Base-by-base conservation (phyloP, 2,888 invertebrate genomes). In the Nomada fucata region DNA sequence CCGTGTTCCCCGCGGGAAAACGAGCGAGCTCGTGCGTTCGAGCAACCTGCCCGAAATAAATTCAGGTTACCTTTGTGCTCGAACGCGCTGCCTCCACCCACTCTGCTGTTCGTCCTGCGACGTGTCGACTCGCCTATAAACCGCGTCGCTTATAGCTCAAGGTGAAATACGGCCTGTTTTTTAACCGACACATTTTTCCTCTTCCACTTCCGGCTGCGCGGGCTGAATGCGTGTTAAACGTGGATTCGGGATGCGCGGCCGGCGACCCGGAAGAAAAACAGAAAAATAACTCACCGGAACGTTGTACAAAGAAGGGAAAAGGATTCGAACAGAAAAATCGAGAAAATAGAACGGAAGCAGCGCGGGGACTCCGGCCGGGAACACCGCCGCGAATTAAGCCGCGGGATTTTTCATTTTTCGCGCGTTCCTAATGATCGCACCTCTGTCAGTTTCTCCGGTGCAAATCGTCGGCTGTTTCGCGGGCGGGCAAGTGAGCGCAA, bases 141-240 rank as follows among this genome's bases (percentile, higher is more conserved):
- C 57, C 23, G 44, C 63, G 29, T 42, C 53, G 59, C 42, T 52
- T 44, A 57, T n/a, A 23, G 57, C n/a, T 20, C 36, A 4, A 42
- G 59, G 15, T 65, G 64, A 81, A 69, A 53, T 79, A 65, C 65
- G 79, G 60, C 79, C 79, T 23, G 52, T 53, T 79, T 81, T 79
- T 73, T 55, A 18, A 3, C 36, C 23, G 29, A 7, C 15, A 36
- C 53, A 42, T 52, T 50, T 69, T 36, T 26, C 68, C 23, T 79
- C 57, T 36, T 65, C 57, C 55, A 52, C 59, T 71, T 70, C 63
- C 55, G 57, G n/a, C 73, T 11, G 64, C 53, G 26, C 65, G 60
- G 47, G 72, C 59, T 72, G 76, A 65, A 76, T 82, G 81, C 72
- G 42, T 20, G 67, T 44, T 50, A 60, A 61, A 61, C 72, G 72